phyloP scores from a whole-genome alignment of 1,140 invertebrate species.

The Neodiprion virginianus region DNA sequence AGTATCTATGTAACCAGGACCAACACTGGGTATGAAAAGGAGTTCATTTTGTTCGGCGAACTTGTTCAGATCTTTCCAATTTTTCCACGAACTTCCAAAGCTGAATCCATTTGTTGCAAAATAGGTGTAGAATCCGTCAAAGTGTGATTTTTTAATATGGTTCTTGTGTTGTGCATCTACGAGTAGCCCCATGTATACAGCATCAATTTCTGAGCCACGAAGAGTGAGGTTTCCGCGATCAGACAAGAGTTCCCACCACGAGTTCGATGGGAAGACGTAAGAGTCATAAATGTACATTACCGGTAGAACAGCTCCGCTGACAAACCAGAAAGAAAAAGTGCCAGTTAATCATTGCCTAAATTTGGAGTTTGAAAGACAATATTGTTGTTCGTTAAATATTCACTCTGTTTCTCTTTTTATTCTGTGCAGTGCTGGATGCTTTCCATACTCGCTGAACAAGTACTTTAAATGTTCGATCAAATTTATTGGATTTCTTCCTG shows the following conservation, averaged over 20 bases:
- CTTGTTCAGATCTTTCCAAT: conserved; percentile 66
- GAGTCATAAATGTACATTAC: conserved; percentile 69
- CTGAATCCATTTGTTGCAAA: conserved; percentile 67
- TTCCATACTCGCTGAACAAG: conserved; percentile 50
- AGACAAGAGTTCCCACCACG: conserved; percentile 62
- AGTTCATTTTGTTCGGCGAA: conserved; percentile 65
- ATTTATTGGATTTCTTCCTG: conserved; percentile 57
- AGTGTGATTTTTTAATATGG: conserved; percentile 64
- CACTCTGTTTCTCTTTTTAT: conserved; percentile 57
- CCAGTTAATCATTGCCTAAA: neutral
- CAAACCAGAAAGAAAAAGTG: conserved; percentile 14
- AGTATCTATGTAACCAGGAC: conserved; percentile 67
- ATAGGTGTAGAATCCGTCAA: conserved; percentile 72
- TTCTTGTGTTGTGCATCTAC: conserved; percentile 58
- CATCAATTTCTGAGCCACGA: conserved; percentile 63
- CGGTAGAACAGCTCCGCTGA: conserved; percentile 55
- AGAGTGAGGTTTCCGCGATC: conserved; percentile 60
- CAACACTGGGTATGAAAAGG: conserved; percentile 67
- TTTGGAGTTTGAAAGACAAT: neutral
- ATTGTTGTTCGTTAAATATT: conserved; percentile 21
- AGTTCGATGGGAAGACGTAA: conserved; percentile 60
- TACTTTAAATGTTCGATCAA: conserved; percentile 55
- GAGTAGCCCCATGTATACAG: conserved; percentile 64
- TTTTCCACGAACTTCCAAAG: conserved; percentile 70
- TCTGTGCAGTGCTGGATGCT: conserved; percentile 63